Percentiles rank a stretch among this genome's conserved stretches.
Conservation (phyloP, 2,113 vertebrate genomes). For the Rhynchomys soricoides region DNA sequence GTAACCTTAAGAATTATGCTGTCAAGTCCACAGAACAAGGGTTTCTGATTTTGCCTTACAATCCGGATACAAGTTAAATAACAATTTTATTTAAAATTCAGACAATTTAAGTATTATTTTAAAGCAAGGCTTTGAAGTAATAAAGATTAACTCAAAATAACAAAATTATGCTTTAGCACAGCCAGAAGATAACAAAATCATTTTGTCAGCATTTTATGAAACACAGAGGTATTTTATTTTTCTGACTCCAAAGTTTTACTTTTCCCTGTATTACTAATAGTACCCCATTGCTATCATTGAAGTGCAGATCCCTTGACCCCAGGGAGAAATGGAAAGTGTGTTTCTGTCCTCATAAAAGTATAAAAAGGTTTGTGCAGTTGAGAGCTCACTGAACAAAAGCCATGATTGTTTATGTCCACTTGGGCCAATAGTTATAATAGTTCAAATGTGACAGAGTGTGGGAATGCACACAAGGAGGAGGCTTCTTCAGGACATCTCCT, state of each 20-base stretch:
- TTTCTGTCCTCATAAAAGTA: background rate
- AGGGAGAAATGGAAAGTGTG: background rate
- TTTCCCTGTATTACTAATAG: background rate
- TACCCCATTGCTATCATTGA: accelerated
- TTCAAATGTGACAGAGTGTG: background rate
- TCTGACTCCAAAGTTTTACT: background rate
- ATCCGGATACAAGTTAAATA: slow-evolving; percentile 75
- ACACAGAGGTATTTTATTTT: background rate
- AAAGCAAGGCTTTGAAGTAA: slow-evolving; percentile 43
- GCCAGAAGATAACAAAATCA: background rate
- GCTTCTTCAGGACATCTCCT: background rate
- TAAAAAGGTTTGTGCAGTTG: background rate
- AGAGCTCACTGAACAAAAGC: background rate
- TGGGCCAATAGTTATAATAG: background rate
- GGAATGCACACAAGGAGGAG: background rate
- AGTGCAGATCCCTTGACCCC: background rate
- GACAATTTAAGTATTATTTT: slow-evolving; percentile 75
- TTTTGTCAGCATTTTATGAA: background rate
- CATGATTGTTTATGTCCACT: background rate
- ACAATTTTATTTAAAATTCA: slow-evolving; percentile 79
- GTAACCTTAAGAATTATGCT: slow-evolving; percentile 78
- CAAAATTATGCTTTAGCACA: background rate
- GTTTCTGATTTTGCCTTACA: slow-evolving; percentile 76
- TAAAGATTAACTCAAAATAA: slow-evolving; percentile 54
- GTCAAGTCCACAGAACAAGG: slow-evolving; percentile 75